These are phyloP conservation scores for Trilocha varians DNA, from an alignment of 2,888 invertebrate genomes.

Conservation along the genomic window DNA sequence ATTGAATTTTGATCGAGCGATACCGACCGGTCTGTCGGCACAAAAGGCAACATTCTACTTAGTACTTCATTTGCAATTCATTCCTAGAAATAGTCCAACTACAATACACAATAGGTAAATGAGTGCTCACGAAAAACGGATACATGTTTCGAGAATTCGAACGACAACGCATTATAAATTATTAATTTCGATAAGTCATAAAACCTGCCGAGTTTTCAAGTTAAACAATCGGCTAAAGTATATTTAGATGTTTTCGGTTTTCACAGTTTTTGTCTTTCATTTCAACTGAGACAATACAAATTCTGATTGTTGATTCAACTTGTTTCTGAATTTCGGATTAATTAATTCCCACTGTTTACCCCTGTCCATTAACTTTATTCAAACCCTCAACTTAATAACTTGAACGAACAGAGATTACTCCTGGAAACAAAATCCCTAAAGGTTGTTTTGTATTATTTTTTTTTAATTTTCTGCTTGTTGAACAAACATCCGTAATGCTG, in stretches of 20 bases:
- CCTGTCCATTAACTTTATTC: slow-evolving; percentile 34
- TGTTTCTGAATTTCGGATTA: slow-evolving; percentile 7
- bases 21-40: slow-evolving; percentile 17
- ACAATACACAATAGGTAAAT: background rate
- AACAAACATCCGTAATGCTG: slow-evolving; percentile 46
- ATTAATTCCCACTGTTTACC: slow-evolving; percentile 25
- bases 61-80: slow-evolving; percentile 22
- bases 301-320: background rate
- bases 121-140: background rate
- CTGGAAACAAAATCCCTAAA: slow-evolving; percentile 35
- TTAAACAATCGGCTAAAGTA: background rate
- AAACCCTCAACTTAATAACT: slow-evolving; percentile 33
- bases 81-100: slow-evolving; percentile 17
- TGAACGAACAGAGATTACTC: slow-evolving; percentile 33
- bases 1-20: slow-evolving; percentile 42
- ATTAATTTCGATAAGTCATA: background rate
- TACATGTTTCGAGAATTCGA: background rate
- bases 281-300: background rate
- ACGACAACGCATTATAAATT: background rate
- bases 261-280: background rate
- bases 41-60: slow-evolving; percentile 13
- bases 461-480: slow-evolving; percentile 60
- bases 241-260: background rate
- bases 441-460: slow-evolving; percentile 28
- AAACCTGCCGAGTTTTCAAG: background rate